Evolutionary conservation across 2,797 vertebrate genomes (phyloP).

Genomic region (Pelobates cultripes): DNA sequence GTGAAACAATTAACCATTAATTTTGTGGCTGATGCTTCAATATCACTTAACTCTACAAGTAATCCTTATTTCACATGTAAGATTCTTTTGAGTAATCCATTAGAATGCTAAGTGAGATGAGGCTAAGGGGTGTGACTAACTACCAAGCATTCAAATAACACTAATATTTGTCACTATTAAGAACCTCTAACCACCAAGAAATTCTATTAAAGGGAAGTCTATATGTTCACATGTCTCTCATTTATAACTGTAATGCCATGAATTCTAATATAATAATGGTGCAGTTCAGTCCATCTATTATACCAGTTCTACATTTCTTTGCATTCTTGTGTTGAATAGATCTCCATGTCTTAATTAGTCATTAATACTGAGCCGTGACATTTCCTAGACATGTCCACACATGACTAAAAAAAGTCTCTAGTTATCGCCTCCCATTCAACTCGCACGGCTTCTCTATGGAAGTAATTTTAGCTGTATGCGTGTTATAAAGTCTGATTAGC

Average conservation of each 20-base stretch:
- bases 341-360: no score
- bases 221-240: no score
- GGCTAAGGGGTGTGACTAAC: slow-evolving; percentile 26
- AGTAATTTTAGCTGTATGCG: background rate
- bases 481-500: background rate
- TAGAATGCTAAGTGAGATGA: slow-evolving; percentile 34
- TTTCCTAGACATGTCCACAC: background rate
- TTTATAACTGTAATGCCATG: no score
- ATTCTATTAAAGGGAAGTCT: background rate
- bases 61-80: slow-evolving; percentile 47
- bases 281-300: no score
- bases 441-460: background rate
- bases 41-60: background rate
- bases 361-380: no score
- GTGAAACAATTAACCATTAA: slow-evolving; percentile 35
- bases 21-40: slow-evolving; percentile 19
- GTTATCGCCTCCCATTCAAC: no score
- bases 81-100: slow-evolving; percentile 50
- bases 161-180: slow-evolving; percentile 17
- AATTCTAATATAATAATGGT: no score
- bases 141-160: slow-evolving; percentile 9
- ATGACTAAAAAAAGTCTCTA: background rate
- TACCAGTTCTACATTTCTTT: no score
- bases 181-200: slow-evolving; percentile 8
- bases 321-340: no score